phyloP scores from a whole-genome alignment of 1,140 invertebrate genomes.

The Cataglyphis hispanica region DNA sequence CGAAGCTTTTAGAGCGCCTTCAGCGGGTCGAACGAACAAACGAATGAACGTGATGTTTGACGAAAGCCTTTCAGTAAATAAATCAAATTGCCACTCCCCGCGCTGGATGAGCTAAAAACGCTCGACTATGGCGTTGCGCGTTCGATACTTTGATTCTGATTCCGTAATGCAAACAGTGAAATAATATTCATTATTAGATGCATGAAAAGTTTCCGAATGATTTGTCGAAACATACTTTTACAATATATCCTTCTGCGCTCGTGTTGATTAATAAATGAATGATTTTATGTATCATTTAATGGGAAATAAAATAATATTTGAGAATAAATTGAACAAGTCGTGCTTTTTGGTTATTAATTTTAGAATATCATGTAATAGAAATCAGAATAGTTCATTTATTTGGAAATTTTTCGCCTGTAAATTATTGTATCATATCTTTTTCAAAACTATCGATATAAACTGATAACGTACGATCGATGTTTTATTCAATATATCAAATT shows the following conservation, averaged over 20 bases:
- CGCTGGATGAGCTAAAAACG: constrained; percentile 59
- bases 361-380: neutral
- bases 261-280: neutral
- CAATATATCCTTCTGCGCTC: neutral
- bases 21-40: constrained; percentile 53
- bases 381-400: neutral
- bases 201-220: neutral
- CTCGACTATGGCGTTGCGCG: constrained; percentile 51
- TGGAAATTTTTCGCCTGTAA: neutral
- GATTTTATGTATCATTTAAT: too few relatives aligned
- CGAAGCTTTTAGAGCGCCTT: constrained; percentile 68
- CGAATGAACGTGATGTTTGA: constrained; percentile 71
- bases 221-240: neutral
- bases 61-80: constrained; percentile 70
- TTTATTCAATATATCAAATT: neutral
- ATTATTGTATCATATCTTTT: neutral
- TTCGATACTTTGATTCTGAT: constrained; percentile 72
- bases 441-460: neutral
- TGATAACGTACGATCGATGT: neutral
- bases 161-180: constrained; percentile 53
- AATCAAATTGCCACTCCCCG: constrained; percentile 68
- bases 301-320: neutral
- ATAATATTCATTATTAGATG: constrained; percentile 45
- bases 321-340: neutral
- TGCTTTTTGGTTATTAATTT: neutral